Evolutionary conservation across 2,888 invertebrate genomes (phyloP).

Genomic region (Empis livida): DNA sequence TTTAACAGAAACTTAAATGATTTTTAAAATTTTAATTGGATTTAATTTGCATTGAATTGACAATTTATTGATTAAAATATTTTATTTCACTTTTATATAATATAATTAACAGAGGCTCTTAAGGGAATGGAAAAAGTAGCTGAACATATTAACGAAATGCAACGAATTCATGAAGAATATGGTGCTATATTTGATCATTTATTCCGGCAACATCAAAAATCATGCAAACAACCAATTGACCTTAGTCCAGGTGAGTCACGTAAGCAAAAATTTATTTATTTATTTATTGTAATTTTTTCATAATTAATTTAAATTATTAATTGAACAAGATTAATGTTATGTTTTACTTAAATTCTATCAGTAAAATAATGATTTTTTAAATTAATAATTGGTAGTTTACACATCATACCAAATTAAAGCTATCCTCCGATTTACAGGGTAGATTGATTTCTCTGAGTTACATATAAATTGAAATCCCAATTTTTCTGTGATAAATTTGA

Average conservation of each 20-base stretch:
- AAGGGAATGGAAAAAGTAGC: constrained; percentile 98
- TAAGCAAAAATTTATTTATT: too few species aligned
- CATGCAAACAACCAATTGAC: constrained; percentile 89
- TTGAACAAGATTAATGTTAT: too few species aligned
- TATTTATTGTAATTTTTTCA: background rate
- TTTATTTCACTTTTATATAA: constrained; percentile 1
- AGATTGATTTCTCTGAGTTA: too few species aligned
- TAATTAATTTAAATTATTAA: too few species aligned
- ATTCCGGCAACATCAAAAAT: constrained; percentile 88
- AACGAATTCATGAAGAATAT: constrained; percentile 98
- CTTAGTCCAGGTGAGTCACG: constrained; percentile 61
- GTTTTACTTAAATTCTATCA: too few species aligned
- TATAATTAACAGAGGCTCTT: constrained; percentile 64
- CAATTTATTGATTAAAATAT: background rate
- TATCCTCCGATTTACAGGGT: too few species aligned
- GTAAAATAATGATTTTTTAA: too few species aligned
- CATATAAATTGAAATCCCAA: too few species aligned
- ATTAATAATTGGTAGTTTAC: too few species aligned
- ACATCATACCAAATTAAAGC: too few species aligned
- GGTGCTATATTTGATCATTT: constrained; percentile 97
- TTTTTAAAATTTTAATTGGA: background rate
- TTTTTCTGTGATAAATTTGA: too few species aligned
- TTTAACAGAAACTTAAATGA: background rate
- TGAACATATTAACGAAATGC: constrained; percentile 99
- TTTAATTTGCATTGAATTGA: too few species aligned